Percentiles rank a stretch among this genome's conserved stretches.
Conservation (phyloP, 2,797 vertebrate species). For the Decapterus maruadsi region DNA sequence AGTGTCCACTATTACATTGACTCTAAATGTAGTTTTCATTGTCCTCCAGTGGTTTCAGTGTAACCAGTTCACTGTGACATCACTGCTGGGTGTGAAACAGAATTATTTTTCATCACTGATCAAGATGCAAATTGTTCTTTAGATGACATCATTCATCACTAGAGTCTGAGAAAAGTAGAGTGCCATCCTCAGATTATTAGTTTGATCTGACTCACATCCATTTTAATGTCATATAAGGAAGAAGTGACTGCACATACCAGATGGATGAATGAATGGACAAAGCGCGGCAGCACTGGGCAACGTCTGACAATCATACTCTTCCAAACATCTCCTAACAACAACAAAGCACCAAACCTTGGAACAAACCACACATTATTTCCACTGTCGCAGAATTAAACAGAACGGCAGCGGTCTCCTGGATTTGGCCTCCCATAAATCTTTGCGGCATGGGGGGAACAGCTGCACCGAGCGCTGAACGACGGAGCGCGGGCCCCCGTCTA, state of each 20-base stretch:
- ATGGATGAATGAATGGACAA: background rate
- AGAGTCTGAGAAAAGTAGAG: background rate
- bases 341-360: conserved; percentile 9
- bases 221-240: background rate
- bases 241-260: background rate
- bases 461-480: conserved; percentile 49
- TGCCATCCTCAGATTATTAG: background rate
- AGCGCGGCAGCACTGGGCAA: background rate
- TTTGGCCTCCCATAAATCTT: conserved; percentile 67
- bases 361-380: conserved; percentile 38
- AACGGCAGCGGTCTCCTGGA: conserved; percentile 25
- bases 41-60: background rate
- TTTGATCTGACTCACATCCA: background rate
- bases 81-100: background rate
- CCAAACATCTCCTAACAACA: conserved; percentile 9
- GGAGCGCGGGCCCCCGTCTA: conserved; percentile 31
- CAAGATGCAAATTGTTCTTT: background rate
- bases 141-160: background rate
- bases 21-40: background rate
- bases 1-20: too few relatives aligned
- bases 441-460: conserved; percentile 50
- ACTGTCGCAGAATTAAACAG: conserved; percentile 38
- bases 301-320: background rate
- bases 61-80: background rate
- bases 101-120: too few relatives aligned